Conservation (phyloP, 2,888 invertebrate genomes). For the Alcis repandata region DNA sequence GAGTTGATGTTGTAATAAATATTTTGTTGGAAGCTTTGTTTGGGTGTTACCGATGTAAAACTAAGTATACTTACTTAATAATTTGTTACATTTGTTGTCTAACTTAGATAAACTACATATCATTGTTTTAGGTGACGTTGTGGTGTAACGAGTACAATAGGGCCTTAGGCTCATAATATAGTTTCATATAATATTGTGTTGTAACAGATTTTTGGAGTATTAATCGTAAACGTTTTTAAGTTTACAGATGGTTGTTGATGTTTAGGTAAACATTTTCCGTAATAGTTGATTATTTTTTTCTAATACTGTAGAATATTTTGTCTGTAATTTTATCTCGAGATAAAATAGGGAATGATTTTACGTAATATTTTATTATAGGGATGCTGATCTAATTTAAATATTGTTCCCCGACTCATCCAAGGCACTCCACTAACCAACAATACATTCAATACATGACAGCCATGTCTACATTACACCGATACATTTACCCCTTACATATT, state of each 20-base stretch:
- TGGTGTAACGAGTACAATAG: constrained; percentile 67
- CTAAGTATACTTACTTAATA: constrained; percentile 41
- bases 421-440: constrained; percentile 68
- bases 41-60: constrained; percentile 60
- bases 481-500: constrained; percentile 45
- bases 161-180: constrained; percentile 76
- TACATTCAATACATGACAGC: constrained; percentile 60
- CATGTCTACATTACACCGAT: constrained; percentile 43
- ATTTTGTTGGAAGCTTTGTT: constrained; percentile 70
- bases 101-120: constrained; percentile 49
- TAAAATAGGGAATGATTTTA: constrained; percentile 70
- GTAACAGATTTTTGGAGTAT: constrained; percentile 58
- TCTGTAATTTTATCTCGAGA: constrained; percentile 60
- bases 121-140: constrained; percentile 66
- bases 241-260: constrained; percentile 85
- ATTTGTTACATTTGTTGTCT: constrained; percentile 51
- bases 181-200: constrained; percentile 66
- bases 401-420: constrained; percentile 58
- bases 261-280: constrained; percentile 80
- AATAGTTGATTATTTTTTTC: constrained; percentile 63
- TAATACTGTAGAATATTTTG: constrained; percentile 54
- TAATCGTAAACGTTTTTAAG: constrained; percentile 76
- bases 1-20: constrained; percentile 75
- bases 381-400: constrained; percentile 56
- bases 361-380: constrained; percentile 50